Evolutionary conservation across 2,888 invertebrate species (phyloP).

Genomic region (Aphrophora alni): DNA sequence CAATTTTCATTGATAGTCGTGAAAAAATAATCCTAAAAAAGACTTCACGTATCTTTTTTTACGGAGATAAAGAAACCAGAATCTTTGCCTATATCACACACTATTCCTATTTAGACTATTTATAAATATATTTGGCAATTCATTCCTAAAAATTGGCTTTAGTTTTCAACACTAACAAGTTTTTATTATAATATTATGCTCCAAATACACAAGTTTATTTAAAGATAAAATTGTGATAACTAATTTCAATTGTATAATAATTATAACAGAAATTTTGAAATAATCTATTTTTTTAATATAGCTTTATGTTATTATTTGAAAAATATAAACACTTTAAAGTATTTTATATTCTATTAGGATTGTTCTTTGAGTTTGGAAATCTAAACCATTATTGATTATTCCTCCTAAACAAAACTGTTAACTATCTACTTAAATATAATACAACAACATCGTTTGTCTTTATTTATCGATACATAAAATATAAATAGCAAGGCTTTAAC

Average conservation of each 20-base stretch:
- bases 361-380: not conserved
- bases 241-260: not conserved
- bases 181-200: not conserved
- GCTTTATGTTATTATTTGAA: not conserved
- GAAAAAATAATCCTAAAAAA: not conserved
- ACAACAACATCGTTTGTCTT: not conserved
- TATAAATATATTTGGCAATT: conserved; percentile 7
- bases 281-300: not conserved
- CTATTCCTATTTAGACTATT: not conserved
- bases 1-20: not conserved
- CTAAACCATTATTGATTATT: not conserved
- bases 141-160: not conserved
- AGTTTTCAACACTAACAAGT: not conserved
- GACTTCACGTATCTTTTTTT: not conserved
- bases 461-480: not conserved
- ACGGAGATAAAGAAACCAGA: not conserved
- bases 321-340: not conserved
- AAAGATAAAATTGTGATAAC: not conserved
- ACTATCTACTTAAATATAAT: not conserved
- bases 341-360: not conserved
- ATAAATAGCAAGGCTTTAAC: not conserved
- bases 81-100: not conserved
- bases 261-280: not conserved
- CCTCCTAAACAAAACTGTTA: not conserved
- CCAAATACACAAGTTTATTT: not conserved